Evolutionary conservation across 2,797 vertebrate genomes (phyloP).

Genomic region (Catostomus latipinnis): DNA sequence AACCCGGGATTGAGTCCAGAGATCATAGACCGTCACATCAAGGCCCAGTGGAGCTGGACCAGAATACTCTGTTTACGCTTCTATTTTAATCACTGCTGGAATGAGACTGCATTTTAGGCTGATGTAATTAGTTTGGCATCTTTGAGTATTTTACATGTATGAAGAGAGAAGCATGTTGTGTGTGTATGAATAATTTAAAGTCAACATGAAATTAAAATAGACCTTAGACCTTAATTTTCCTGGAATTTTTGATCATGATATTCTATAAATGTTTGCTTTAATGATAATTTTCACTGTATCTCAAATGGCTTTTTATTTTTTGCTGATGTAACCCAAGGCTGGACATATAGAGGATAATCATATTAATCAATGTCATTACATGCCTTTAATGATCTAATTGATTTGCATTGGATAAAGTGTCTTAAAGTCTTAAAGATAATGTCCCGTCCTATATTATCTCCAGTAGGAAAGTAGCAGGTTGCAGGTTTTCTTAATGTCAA

Average conservation of each 20-base stretch:
- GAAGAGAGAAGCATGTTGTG: neutral
- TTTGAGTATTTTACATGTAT: neutral
- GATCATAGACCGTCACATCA: constrained; percentile 69
- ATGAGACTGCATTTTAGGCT: constrained; percentile 42
- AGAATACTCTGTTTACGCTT: constrained; percentile 47
- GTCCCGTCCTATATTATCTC: neutral
- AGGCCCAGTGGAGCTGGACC: constrained; percentile 75
- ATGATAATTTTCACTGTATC: neutral
- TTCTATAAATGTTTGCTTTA: neutral
- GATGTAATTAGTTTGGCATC: constrained; percentile 54
- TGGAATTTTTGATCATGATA: neutral
- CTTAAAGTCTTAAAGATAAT: too few relatives aligned
- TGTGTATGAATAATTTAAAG: constrained; percentile 19
- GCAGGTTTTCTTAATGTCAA: neutral
- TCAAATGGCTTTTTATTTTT: neutral
- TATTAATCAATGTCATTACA: too few relatives aligned
- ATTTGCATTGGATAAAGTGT: neutral
- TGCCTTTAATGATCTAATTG: neutral
- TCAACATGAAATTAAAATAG: neutral
- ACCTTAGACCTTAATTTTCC: too few relatives aligned
- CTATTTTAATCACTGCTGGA: constrained; percentile 54
- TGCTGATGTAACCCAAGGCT: too few relatives aligned
- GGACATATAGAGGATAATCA: too few relatives aligned
- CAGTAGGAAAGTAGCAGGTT: too few relatives aligned
- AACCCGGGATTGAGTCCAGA: constrained; percentile 79